Conservation (phyloP, 2,888 invertebrate genomes). For the Cyrtodaria siliqua region DNA sequence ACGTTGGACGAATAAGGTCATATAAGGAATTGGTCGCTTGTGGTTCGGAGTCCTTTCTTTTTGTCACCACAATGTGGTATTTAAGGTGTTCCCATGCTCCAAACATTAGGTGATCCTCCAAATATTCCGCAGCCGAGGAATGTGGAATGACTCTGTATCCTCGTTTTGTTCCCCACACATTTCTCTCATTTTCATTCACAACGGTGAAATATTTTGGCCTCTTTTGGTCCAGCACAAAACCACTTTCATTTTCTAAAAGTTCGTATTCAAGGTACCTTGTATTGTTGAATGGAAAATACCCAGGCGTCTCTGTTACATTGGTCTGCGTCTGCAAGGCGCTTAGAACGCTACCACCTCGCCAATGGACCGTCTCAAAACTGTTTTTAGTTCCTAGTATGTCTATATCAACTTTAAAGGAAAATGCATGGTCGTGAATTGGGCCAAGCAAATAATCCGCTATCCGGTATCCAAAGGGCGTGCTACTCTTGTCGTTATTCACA, state of each 20-base stretch:
- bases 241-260: conserved; percentile 50
- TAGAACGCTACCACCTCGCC: conserved; percentile 56
- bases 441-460: conserved; percentile 56
- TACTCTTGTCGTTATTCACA: conserved; percentile 34
- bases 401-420: conserved; percentile 68
- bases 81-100: conserved; percentile 58
- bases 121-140: conserved; percentile 21
- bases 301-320: conserved; percentile 39
- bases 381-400: conserved; percentile 65
- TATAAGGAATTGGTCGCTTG: conserved; percentile 56
- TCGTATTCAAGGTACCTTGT: conserved; percentile 64
- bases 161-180: conserved; percentile 63
- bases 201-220: conserved; percentile 64
- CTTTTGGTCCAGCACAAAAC: conserved; percentile 41
- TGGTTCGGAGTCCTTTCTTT: conserved; percentile 57
- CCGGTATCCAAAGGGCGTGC: conserved; percentile 63
- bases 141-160: conserved; percentile 60
- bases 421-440: conserved; percentile 67
- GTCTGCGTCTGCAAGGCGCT: conserved; percentile 50
- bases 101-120: conserved; percentile 48
- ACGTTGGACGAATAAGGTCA: conserved; percentile 47
- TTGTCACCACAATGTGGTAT: conserved; percentile 62
- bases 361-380: conserved; percentile 60
- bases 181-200: conserved; percentile 66
- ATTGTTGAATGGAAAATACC: conserved; percentile 56